Evolutionary conservation across 35 echinoderm and acorn worm genomes (phyloP), one percentile per base, ranked within the genome.

Genomic region (Heliocidaris erythrogramma): DNA sequence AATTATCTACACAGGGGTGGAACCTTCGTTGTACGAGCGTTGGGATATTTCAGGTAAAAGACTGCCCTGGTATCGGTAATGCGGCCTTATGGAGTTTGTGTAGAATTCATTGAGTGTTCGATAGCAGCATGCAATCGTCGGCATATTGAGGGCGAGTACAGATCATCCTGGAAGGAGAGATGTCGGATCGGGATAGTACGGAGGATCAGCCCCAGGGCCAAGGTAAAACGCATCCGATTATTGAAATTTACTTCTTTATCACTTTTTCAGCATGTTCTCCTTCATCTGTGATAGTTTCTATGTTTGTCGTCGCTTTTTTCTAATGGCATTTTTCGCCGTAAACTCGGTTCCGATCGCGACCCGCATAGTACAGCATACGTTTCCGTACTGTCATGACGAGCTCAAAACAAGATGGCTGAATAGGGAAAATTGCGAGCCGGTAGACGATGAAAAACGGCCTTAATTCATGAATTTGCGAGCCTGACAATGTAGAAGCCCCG

Each of bases 131-230:
- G n/a, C 6, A 42, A 47, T 89, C 87, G 91, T 92, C 91, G 91
- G 49, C 87, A 89, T 92, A 48, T 48, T 92, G 91, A 92, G 91
- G 91, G 91, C 91, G 91, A 92, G 91, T 13, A 50, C 31, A n/a
- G 31, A 59, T 32, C 48, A 59, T 92, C 91, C 49, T 92, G 91
- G 91, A 92, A 94, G 95, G 92, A 96, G 97, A 85, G 97, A 98
- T 98, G 97, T 98, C 97, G 94, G 97, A 98, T 94, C 97, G 95
- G 94, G 97, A 98, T 65, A 98, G 97, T 94, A 90, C 94, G 94
- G 97, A 98, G 97, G 97, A 98, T 85, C 96, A 98, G 95, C 96
- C 97, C 95, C 96, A 96, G 97, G 97, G 97, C 89, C 97, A 96
- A 96, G 97, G 97, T 98, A 98, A 96, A 96, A 48, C 86, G 6